A percentile compares a stretch with the other conserved stretches of the same genome.
phyloP scores from a whole-genome alignment of 2,113 vertebrate genomes.

The Gadus macrocephalus region DNA sequence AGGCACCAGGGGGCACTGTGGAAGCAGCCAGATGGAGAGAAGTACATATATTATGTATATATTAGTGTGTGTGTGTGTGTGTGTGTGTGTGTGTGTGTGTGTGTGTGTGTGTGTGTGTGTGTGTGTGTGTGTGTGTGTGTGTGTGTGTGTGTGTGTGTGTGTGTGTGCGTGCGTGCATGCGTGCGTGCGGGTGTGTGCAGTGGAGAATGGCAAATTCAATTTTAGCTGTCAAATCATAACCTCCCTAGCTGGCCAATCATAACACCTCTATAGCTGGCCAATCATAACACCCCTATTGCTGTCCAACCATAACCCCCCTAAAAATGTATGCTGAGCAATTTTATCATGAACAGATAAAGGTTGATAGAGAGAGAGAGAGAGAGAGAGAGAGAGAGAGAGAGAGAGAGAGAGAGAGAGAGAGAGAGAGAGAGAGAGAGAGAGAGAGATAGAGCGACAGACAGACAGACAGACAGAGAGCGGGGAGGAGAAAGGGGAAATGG shows the following conservation, averaged over 20 bases:
- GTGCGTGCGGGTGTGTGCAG: conserved; percentile 24
- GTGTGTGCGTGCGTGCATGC: background rate
- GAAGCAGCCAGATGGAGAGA: too few relatives aligned
- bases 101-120: background rate
- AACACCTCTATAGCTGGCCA: conserved; percentile 3
- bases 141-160: background rate
- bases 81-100: background rate
- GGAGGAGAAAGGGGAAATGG: conserved; percentile 26
- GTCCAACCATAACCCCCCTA: conserved; percentile 8
- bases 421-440: background rate
- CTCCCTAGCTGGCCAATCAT: background rate
- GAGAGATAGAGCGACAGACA: too few relatives aligned
- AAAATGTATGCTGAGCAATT: conserved; percentile 62
- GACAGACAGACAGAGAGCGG: too few relatives aligned
- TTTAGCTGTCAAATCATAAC: conserved; percentile 13
- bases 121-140: conserved; percentile 1
- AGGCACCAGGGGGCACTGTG: too few relatives aligned
- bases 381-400: conserved; percentile 2
- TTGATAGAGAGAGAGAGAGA: conserved; percentile 25
- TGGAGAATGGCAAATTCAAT: conserved; percentile 61
- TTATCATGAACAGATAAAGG: conserved; percentile 38
- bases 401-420: conserved; percentile 3
- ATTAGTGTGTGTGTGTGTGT: background rate
- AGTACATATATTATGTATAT: background rate
- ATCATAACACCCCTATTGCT: conserved; percentile 29